Percentiles rank a stretch among this genome's conserved stretches.
phyloP scores from a whole-genome alignment of 2,888 invertebrate genomes.

The Sarcophaga rosellei region DNA sequence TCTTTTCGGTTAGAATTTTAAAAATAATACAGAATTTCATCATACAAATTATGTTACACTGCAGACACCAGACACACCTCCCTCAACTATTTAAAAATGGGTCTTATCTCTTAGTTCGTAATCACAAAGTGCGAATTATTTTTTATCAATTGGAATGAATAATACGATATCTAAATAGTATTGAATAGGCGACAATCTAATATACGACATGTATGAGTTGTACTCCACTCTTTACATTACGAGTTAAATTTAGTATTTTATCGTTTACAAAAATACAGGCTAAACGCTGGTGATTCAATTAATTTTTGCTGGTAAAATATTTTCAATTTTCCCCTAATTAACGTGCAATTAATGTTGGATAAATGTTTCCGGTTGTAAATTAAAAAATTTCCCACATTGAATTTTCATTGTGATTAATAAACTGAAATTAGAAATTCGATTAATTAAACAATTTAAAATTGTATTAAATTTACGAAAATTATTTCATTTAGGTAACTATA shows the following conservation, averaged over 20 bases:
- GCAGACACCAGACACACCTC: constrained; percentile 39
- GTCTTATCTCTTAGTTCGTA: constrained; percentile 21
- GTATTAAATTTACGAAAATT: too few species aligned
- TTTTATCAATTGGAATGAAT: constrained; percentile 25
- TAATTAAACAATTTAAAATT: too few species aligned
- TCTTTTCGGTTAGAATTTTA: neutral
- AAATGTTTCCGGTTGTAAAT: neutral
- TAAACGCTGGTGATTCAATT: neutral
- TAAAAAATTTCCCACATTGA: neutral
- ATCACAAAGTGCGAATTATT: constrained; percentile 29
- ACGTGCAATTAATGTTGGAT: neutral
- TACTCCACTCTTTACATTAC: neutral
- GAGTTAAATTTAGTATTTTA: too few species aligned
- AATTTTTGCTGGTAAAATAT: too few species aligned
- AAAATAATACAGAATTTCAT: constrained; percentile 39
- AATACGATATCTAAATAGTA: neutral
- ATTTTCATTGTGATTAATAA: neutral
- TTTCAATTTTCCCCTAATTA: too few species aligned
- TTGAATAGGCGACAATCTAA: neutral
- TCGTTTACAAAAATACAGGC: neutral
- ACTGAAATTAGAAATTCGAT: neutral
- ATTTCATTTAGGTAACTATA: too few species aligned
- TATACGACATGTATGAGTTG: neutral
- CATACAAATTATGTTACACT: constrained; percentile 23
- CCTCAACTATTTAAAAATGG: constrained; percentile 4